phyloP scores from a whole-genome alignment of 2,888 invertebrate genomes.

The Drosophila villosipedis region DNA sequence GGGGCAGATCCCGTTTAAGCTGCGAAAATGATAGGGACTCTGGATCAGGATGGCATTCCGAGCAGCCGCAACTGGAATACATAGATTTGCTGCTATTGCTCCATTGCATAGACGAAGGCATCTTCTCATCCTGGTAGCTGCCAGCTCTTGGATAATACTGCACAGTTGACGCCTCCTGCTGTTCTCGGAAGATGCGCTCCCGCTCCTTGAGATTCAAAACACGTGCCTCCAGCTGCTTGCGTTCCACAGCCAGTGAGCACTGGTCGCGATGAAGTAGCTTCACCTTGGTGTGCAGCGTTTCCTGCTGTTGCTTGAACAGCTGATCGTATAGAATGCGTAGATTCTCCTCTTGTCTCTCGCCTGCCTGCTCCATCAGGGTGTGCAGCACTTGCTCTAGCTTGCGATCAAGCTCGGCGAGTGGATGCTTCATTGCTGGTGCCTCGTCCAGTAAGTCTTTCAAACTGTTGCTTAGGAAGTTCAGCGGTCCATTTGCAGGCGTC shows the following conservation, averaged over 20 bases:
- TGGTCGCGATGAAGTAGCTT: slow-evolving; percentile 15
- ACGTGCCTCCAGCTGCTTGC: slow-evolving; percentile 9
- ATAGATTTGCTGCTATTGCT: neutral
- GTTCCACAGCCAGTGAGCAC: neutral
- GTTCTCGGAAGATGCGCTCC: slow-evolving; percentile 15
- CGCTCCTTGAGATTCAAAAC: slow-evolving; percentile 16
- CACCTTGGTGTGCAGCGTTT: slow-evolving; percentile 18
- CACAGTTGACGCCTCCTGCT: neutral
- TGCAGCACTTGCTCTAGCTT: slow-evolving; percentile 41
- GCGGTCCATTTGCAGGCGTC: slow-evolving; percentile 12
- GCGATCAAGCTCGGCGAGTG: slow-evolving; percentile 43
- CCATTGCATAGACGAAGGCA: neutral
- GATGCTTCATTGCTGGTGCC: slow-evolving; percentile 16
- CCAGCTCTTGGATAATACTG: neutral
- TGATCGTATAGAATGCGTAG: slow-evolving; percentile 56
- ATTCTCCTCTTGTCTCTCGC: slow-evolving; percentile 46
- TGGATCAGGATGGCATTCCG: slow-evolving; percentile 17
- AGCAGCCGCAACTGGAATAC: slow-evolving; percentile 14
- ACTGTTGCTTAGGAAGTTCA: slow-evolving; percentile 40
- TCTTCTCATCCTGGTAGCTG: neutral
- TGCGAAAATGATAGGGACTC: neutral
- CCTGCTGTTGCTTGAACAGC: slow-evolving; percentile 45
- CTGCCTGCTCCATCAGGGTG: slow-evolving; percentile 34
- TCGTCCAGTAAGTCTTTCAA: slow-evolving; percentile 32
- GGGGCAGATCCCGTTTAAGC: neutral